A percentile compares a stretch with the other conserved stretches of the same genome.
Evolutionary conservation across 2,797 vertebrate species (phyloP).

Genomic region (Chloroceryle inda): DNA sequence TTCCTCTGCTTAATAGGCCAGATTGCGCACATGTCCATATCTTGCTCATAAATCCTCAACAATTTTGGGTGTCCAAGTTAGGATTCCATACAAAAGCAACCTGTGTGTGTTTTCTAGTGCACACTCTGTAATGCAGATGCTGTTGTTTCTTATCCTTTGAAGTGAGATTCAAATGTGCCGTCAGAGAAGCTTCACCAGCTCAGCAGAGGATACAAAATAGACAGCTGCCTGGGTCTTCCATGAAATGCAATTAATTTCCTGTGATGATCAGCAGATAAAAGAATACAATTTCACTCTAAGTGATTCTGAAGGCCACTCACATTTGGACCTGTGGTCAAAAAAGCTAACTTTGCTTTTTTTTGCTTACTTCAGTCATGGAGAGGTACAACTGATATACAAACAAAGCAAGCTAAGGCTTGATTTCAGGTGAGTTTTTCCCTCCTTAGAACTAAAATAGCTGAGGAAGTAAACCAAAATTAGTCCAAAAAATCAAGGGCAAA

Average conservation of each 20-base stretch:
- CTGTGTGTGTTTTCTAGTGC: background rate
- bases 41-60: too few species aligned
- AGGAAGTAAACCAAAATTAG: constrained; percentile 13
- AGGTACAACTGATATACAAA: background rate
- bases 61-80: background rate
- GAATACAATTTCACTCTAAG: background rate
- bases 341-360: background rate
- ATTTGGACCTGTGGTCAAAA: background rate
- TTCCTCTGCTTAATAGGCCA: too few species aligned
- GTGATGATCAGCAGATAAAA: constrained; percentile 6
- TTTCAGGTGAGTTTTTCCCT: background rate
- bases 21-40: too few species aligned
- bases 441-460: background rate
- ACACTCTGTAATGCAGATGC: background rate
- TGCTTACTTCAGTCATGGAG: background rate
- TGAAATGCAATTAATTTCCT: constrained; percentile 7
- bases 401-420: background rate
- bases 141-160: background rate
- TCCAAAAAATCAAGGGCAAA: constrained; percentile 11
- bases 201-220: background rate
- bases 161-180: background rate
- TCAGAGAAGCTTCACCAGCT: background rate
- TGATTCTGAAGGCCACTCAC: background rate
- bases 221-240: background rate
- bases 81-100: background rate